Evolutionary conservation across 30 jellyfish, hydroid and myxozoan species (phyloP).

Genomic region (Rhopilema esculentum): DNA sequence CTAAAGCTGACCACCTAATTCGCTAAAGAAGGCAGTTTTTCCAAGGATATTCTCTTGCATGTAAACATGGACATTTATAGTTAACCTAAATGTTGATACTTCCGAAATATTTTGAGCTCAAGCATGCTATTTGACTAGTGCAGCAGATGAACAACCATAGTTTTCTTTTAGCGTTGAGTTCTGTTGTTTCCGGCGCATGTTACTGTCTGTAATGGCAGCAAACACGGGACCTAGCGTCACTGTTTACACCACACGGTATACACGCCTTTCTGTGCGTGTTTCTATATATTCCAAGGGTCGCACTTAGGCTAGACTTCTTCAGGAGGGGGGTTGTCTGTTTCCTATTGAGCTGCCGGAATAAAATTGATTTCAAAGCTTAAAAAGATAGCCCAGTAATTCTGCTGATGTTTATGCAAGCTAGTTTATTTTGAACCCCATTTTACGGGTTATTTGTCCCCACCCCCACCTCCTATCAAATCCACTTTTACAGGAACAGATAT

Average conservation of each 20-base stretch:
- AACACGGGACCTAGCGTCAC: neutral
- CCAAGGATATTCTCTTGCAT: neutral
- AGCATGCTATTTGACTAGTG: neutral
- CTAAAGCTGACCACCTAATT: neutral
- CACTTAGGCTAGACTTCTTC: too few relatives aligned
- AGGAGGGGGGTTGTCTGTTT: too few relatives aligned
- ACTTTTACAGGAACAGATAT: too few relatives aligned
- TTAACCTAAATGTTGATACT: neutral
- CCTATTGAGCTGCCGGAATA: too few relatives aligned
- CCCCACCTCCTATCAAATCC: too few relatives aligned
- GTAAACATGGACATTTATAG: neutral
- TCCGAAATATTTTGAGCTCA: constrained; percentile 20
- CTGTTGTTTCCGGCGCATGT: neutral
- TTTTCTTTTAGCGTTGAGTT: neutral
- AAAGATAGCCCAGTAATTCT: too few relatives aligned
- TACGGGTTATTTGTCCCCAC: too few relatives aligned
- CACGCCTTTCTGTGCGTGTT: too few relatives aligned
- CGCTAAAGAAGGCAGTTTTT: constrained; percentile 1
- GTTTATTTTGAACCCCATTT: too few relatives aligned
- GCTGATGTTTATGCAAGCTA: too few relatives aligned
- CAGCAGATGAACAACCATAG: neutral
- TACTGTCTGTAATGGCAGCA: neutral
- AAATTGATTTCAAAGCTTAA: too few relatives aligned
- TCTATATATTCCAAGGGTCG: too few relatives aligned
- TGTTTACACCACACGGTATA: neutral